Base-by-base conservation (phyloP, 2,113 vertebrate species). In the Bubalus kerabau region DNA sequence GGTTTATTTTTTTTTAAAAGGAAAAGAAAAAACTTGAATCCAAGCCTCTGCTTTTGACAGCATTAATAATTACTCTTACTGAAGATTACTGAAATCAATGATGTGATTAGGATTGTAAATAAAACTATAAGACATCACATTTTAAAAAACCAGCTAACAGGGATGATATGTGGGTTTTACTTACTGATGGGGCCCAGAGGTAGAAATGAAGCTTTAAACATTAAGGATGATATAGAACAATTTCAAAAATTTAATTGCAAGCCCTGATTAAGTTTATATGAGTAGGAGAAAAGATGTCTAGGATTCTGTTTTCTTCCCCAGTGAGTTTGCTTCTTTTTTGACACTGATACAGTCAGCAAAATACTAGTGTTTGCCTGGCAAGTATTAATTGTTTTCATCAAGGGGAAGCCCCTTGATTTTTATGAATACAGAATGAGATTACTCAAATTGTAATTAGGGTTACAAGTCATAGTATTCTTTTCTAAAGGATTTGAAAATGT, bases 1-100 rank as follows among this genome's bases (percentile, higher is more conserved):
- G 36, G 43, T 98, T 98, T 54, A 82, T 95, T 46, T 46, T 95
- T 78, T 94, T 84, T 94, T 91, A 87, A 12, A 59, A 83, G 12
- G 6, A 50, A 86, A 94, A n/a, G 83, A 17, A 24, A 85, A 85
- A 94, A 84, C 87, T 13, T 54, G 48, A 95, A 97, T 97, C 64
- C 21, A 52, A 95, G 16, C 52, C 97, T 98, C 76, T 98, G 40
- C 46, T 97, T 98, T 97, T 26, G 56, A 98, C 96, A 97, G 82
- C 96, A 98, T 98, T 98, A 98, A 98, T 98, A 98, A 97, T 84
- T 96, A 84, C 64, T 98, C 91, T 97, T 95, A 91, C 96, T 97
- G 87, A 98, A 98, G 97, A 98, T 98, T 98, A 98, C 98, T 98
- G 96, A 97, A 99, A 98, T 98, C 98, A 98, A 89, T 98, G 97